Percentiles rank a stretch among this genome's conserved stretches.
Evolutionary conservation across 2,888 invertebrate species (phyloP).

Genomic region (Agriopis marginaria): DNA sequence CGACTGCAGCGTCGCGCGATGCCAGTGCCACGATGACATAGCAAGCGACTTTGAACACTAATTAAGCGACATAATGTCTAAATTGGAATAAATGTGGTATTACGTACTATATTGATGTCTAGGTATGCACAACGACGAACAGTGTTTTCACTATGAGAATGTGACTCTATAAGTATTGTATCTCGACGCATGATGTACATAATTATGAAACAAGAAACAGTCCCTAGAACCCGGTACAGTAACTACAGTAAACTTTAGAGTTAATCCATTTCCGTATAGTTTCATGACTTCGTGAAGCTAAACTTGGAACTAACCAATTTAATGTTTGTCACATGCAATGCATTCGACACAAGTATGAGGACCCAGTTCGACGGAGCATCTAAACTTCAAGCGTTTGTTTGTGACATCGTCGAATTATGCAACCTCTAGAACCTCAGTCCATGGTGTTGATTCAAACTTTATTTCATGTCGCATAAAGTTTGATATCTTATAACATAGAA

Average conservation of each 20-base stretch:
- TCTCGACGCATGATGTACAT: not conserved
- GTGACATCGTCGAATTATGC: constrained; percentile 28
- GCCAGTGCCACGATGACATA: no score
- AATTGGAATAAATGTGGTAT: no score
- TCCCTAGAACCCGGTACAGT: not conserved
- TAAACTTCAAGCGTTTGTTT: constrained; percentile 28
- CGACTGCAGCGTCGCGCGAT: no score
- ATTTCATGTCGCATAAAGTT: constrained; percentile 4
- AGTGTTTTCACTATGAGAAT: no score
- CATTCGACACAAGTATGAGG: constrained; percentile 26
- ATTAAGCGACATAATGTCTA: no score
- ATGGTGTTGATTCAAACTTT: constrained; percentile 12
- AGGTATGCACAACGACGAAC: no score
- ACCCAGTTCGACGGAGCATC: constrained; percentile 15
- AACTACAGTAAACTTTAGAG: not conserved
- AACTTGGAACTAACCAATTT: constrained; percentile 19
- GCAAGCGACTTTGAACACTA: no score
- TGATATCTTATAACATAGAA: constrained; percentile 6
- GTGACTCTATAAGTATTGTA: no score
- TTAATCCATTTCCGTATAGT: constrained; percentile 18
- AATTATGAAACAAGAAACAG: not conserved
- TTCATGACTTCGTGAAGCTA: constrained; percentile 28
- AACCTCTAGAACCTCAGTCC: not conserved
- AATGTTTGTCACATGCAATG: constrained; percentile 18
- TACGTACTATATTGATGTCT: no score